These are phyloP conservation scores for Zaprionus tsacasi DNA, from an alignment of 1,140 invertebrate species.

Conservation along the genomic window DNA sequence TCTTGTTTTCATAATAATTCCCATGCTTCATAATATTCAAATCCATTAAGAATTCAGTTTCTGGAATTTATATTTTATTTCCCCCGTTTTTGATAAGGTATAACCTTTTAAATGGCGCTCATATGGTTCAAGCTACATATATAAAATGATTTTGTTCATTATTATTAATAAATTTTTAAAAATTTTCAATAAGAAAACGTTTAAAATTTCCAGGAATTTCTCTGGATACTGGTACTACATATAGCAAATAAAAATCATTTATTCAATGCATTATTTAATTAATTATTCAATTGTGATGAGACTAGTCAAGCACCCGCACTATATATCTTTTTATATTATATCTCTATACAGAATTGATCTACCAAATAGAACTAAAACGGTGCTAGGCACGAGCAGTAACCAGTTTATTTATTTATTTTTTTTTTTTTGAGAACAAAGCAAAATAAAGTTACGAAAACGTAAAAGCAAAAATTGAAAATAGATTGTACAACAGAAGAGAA, in stretches of 20 bases:
- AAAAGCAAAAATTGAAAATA: slow-evolving; percentile 28
- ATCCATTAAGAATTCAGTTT: not conserved
- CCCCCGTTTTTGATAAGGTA: not conserved
- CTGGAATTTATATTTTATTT: not conserved
- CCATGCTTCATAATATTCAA: too few relatives aligned
- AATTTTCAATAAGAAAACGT: too few relatives aligned
- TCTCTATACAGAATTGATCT: slow-evolving; percentile 2
- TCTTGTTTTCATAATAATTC: too few relatives aligned
- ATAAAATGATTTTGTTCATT: too few relatives aligned
- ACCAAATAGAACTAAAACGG: slow-evolving; percentile 22
- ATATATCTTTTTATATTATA: too few relatives aligned
- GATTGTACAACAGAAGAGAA: slow-evolving; percentile 22
- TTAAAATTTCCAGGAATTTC: not conserved
- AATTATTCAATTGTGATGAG: slow-evolving; percentile 23
- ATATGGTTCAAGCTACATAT: not conserved
- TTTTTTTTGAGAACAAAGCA: not conserved
- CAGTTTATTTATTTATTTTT: slow-evolving; percentile 15
- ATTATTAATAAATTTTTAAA: not conserved
- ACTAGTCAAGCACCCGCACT: not conserved
- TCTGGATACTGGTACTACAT: not conserved
- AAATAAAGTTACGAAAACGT: not conserved
- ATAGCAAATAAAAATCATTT: slow-evolving; percentile 30
- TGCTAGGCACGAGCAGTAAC: slow-evolving; percentile 41
- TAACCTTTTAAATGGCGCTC: too few relatives aligned
- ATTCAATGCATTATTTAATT: slow-evolving; percentile 22